These are phyloP conservation scores for Spermophilus dauricus DNA, from an alignment of 2,113 vertebrate genomes.

Conservation along the genomic window DNA sequence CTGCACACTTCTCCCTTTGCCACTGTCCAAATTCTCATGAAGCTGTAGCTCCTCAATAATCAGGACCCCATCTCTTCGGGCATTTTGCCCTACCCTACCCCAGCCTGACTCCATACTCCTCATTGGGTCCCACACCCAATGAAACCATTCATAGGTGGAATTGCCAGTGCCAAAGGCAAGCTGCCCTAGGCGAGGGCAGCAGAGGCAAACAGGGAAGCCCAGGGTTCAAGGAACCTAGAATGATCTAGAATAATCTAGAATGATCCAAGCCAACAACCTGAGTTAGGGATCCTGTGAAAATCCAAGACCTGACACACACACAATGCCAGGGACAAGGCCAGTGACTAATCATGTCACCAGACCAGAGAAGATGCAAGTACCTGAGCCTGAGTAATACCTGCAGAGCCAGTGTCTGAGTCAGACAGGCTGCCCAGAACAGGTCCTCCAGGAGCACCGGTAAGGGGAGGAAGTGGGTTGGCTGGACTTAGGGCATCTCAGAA, in stretches of 20 bases:
- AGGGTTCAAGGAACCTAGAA: not conserved
- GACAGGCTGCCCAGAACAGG: not conserved
- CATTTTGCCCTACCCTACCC: no score
- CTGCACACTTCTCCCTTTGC: accelerated
- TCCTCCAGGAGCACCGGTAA: not conserved
- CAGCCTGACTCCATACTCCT: no score
- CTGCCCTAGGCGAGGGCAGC: not conserved
- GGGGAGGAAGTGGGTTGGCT: not conserved
- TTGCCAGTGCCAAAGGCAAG: not conserved
- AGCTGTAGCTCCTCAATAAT: not conserved
- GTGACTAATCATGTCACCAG: not conserved
- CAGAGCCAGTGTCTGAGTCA: no score
- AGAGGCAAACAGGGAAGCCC: not conserved
- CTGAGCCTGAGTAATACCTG: accelerated
- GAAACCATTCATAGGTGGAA: not conserved
- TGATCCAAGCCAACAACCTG: not conserved
- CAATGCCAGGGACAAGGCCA: not conserved
- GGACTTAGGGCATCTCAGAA: not conserved
- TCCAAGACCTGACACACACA: not conserved
- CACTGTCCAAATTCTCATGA: accelerated
- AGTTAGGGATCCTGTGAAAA: not conserved
- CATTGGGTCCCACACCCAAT: not conserved
- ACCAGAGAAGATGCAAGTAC: not conserved
- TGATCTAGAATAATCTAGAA: not conserved
- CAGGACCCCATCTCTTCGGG: accelerated